Evolutionary conservation across 2,888 invertebrate genomes (phyloP), one percentile per base, ranked within the genome.

Genomic region (Pseudanteris insignis): DNA sequence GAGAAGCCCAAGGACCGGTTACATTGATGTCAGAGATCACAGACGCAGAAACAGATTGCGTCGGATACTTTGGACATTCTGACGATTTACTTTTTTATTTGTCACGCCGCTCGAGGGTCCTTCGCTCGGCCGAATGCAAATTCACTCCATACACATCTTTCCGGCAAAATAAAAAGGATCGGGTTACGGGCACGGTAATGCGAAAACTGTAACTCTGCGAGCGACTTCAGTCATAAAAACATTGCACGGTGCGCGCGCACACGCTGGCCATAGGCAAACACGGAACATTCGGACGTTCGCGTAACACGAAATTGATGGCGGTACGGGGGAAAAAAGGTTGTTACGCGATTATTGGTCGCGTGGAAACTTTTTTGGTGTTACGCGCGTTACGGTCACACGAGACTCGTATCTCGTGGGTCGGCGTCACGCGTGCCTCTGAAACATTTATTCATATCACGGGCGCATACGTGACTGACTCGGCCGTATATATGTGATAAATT

Each of bases 61-160:
- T 67, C 70, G 61, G 67, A 74, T 74, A 73, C 26, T 18, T 6
- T 18, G 69, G 69, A 67, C 70, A 72, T 72, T 67, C 40, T 32
- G 14, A 41, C 62, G 58, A 46, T 57, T 47, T 40, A 36, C 58
- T 54, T 34, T 40, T 53, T 47, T 47, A 3, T 40, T 21, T 24
- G 30, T 14, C 38, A 12, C 37, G 32, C 29, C 41, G 30, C 5
- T 34, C 12, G 11, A 12, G 18, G 6, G 4, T 18, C 32, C 34
- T 47, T 34, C 34, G 41, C 15, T 11, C 37, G 10, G 41, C 30
- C 29, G 44, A 50, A 44, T 43, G 61, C 57, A 60, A 55, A 67
- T 65, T 33, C 38, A 44, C 40, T 47, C n/a, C 46, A 37, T 21
- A 46, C 21, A 28, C 18, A n/a, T 7, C 26, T 5, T 30, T 25